phyloP scores from a whole-genome alignment of 2,113 vertebrate species.

The Talpa occidentalis region DNA sequence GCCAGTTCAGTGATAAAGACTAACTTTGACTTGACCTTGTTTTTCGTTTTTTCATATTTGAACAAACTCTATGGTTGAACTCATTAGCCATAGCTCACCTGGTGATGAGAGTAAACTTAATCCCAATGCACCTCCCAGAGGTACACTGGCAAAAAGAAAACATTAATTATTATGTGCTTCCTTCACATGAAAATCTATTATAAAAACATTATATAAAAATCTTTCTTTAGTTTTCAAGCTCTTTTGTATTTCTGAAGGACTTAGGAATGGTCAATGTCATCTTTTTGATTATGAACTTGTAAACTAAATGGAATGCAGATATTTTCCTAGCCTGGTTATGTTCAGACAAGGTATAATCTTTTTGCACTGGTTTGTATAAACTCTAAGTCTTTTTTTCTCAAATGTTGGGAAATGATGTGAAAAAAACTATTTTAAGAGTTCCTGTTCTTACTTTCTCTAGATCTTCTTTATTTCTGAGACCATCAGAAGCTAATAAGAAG shows the following conservation, averaged over 20 bases:
- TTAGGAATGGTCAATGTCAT: constrained; percentile 15
- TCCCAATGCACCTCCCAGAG: background rate
- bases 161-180: background rate
- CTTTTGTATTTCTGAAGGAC: background rate
- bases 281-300: constrained; percentile 36
- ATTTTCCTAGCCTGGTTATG: constrained; percentile 39
- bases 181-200: background rate
- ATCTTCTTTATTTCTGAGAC: constrained; percentile 43
- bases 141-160: background rate
- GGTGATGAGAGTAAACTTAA: constrained; percentile 16
- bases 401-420: constrained; percentile 54
- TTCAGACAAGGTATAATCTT: constrained; percentile 48
- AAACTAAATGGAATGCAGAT: constrained; percentile 2
- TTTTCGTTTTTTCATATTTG: background rate
- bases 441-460: constrained; percentile 28
- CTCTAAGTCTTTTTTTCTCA: background rate
- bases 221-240: background rate
- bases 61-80: background rate
- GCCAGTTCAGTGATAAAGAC: constrained; percentile 4
- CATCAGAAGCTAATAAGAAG: constrained; percentile 1
- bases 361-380: background rate
- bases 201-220: constrained; percentile 22
- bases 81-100: background rate
- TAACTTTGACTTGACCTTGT: constrained; percentile 25
- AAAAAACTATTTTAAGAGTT: constrained; percentile 31